Evolutionary conservation across 2,888 invertebrate species (phyloP).

Genomic region (Epistrophella euchroma): DNA sequence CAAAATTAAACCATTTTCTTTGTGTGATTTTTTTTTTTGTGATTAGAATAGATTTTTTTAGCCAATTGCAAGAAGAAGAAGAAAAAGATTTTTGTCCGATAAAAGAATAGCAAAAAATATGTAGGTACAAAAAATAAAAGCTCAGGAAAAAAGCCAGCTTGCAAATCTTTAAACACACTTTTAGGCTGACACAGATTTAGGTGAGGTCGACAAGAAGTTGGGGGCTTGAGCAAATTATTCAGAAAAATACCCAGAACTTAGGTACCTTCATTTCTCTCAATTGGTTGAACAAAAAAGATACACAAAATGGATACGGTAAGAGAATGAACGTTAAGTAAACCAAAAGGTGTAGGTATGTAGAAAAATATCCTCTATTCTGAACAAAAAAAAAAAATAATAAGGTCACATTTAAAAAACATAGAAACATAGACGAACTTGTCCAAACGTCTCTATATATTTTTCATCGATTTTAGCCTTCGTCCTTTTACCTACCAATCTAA

Average conservation of each 20-base stretch:
- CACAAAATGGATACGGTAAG: background rate
- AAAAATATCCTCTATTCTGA: background rate
- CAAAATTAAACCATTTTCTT: slow-evolving; percentile 58
- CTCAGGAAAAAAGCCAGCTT: slow-evolving; percentile 23
- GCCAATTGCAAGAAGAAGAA: slow-evolving; percentile 41
- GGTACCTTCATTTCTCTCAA: slow-evolving; percentile 42
- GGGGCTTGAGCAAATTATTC: slow-evolving; percentile 2
- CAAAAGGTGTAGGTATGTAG: background rate
- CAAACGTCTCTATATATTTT: slow-evolving; percentile 8
- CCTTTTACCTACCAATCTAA: slow-evolving; percentile 31
- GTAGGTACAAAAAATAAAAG: background rate
- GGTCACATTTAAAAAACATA: slow-evolving; percentile 22
- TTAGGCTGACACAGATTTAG: slow-evolving; percentile 45
- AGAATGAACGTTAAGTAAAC: background rate
- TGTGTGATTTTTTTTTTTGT: slow-evolving; percentile 28
- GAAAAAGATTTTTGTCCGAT: slow-evolving; percentile 43
- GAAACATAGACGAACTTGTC: background rate
- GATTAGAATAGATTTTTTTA: slow-evolving; percentile 46
- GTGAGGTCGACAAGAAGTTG: background rate
- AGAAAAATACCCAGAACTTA: slow-evolving; percentile 8
- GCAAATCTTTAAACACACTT: slow-evolving; percentile 55
- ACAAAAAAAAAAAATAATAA: slow-evolving; percentile 30
- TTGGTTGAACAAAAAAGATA: slow-evolving; percentile 18
- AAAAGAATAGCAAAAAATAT: slow-evolving; percentile 16
- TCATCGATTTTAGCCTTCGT: slow-evolving; percentile 46